Evolutionary conservation across 2,113 vertebrate species (phyloP).

Genomic region (Eulemur rufifrons): DNA sequence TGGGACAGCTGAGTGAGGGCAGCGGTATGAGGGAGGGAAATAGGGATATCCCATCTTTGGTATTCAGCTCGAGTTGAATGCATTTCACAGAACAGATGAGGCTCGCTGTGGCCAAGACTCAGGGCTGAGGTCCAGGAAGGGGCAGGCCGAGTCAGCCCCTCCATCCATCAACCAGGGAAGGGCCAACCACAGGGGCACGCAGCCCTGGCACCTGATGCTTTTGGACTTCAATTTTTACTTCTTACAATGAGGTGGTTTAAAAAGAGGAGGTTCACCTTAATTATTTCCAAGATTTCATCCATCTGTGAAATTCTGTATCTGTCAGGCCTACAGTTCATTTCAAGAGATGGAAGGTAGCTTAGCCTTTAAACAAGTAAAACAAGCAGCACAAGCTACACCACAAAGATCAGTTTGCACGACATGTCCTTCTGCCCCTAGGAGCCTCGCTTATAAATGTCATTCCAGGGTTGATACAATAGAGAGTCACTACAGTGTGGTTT

Average conservation of each 20-base stretch:
- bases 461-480: neutral
- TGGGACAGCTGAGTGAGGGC: neutral
- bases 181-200: neutral
- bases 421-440: neutral
- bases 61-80: neutral
- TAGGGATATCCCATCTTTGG: neutral
- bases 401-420: neutral
- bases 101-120: neutral
- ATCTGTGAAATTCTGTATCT: neutral
- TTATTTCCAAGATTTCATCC: conserved; percentile 2
- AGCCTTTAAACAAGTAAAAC: neutral
- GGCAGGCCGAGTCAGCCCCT: neutral
- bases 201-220: neutral
- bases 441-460: neutral
- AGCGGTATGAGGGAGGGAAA: neutral
- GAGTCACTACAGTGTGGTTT: neutral
- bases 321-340: neutral
- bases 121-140: neutral
- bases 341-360: neutral
- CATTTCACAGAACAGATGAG: neutral
- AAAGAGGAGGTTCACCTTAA: neutral
- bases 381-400: neutral
- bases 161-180: neutral
- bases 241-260: neutral
- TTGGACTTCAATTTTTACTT: neutral